Conservation (phyloP, 2,888 invertebrate genomes). For the Hecatera dysodea region DNA sequence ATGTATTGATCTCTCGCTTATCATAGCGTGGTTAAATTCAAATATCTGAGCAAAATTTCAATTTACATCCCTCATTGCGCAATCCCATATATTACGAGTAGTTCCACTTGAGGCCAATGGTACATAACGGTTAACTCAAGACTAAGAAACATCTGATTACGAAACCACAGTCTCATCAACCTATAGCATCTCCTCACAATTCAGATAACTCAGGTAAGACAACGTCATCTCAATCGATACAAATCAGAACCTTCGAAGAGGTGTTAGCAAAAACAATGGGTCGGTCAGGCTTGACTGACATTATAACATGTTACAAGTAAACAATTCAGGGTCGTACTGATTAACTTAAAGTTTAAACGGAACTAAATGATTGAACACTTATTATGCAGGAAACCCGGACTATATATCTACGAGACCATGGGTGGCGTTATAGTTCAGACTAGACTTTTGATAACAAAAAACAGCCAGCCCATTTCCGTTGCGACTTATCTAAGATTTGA, state of each 20-base stretch:
- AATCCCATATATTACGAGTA: not conserved
- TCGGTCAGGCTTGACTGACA: constrained; percentile 3
- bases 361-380: constrained; percentile 19
- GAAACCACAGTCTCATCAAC: not conserved
- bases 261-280: constrained; percentile 32
- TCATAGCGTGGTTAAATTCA: not conserved
- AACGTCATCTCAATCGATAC: constrained; percentile 7
- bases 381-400: constrained; percentile 29
- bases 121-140: no score
- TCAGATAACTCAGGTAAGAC: not conserved
- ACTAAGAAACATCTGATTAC: not conserved
- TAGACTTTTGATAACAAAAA: not conserved
- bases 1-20: not conserved
- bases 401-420: not conserved
- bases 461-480: not conserved
- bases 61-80: not conserved
- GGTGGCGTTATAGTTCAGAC: not conserved
- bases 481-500: not conserved
- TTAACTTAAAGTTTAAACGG: constrained; percentile 46
- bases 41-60: not conserved
- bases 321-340: constrained; percentile 39
- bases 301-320: constrained; percentile 16
- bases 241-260: constrained; percentile 15
- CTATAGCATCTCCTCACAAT: not conserved
- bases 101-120: no score